Conservation (phyloP, 2,888 invertebrate species). For the Nymphalis polychloros region DNA sequence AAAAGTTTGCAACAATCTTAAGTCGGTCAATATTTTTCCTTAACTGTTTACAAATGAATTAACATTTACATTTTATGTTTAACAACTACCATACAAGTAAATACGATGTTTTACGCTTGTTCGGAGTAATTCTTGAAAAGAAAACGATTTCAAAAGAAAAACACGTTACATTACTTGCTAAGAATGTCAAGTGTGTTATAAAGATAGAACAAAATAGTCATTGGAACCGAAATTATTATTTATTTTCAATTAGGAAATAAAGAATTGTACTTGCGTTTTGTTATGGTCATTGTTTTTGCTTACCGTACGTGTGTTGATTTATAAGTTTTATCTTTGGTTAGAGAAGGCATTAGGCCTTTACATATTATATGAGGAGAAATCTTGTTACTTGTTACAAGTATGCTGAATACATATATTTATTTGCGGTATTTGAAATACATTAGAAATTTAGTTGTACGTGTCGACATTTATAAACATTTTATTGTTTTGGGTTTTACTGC, state of each 20-base stretch:
- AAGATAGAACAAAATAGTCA: neutral
- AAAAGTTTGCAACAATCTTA: neutral
- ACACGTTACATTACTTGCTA: neutral
- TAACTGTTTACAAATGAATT: conserved; percentile 4
- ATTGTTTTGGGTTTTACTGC: neutral
- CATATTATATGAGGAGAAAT: conserved; percentile 32
- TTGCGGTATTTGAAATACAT: conserved; percentile 3
- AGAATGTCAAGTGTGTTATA: neutral
- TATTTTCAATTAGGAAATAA: neutral
- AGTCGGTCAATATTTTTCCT: neutral
- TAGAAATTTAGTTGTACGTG: conserved; percentile 10
- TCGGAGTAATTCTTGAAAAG: neutral
- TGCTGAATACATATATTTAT: conserved; percentile 8
- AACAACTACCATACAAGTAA: conserved; percentile 6
- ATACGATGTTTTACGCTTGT: conserved; percentile 2
- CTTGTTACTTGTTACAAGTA: conserved; percentile 18
- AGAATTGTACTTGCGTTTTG: neutral
- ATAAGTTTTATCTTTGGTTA: conserved; percentile 28
- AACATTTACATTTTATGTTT: conserved; percentile 4
- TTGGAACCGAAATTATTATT: neutral
- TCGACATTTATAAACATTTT: neutral
- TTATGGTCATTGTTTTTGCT: conserved; percentile 15
- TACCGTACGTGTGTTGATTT: conserved; percentile 29
- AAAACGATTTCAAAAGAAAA: neutral
- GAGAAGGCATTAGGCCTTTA: conserved; percentile 18